Conservation (phyloP, 2,888 invertebrate genomes). For the Creontiades dilutus region DNA sequence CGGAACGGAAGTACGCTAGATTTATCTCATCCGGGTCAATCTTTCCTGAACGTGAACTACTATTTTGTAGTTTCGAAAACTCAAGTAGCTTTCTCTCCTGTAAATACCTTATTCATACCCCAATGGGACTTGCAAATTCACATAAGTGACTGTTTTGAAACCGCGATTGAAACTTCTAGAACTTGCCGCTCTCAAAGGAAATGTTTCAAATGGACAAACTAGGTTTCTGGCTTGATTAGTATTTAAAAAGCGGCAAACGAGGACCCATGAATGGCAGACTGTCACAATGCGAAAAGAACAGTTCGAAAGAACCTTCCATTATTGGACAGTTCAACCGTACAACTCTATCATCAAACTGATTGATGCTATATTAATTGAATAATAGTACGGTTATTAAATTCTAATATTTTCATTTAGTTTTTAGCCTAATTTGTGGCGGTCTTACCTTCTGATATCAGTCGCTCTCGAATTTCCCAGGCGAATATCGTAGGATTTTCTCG, state of each 20-base stretch:
- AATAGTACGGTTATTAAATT: no score
- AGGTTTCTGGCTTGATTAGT: background rate
- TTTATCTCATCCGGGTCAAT: no score
- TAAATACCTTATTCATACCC: slow-evolving; percentile 1
- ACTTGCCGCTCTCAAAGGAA: slow-evolving; percentile 1
- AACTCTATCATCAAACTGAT: no score
- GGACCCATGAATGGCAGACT: background rate
- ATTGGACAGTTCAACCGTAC: no score
- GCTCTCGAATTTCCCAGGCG: slow-evolving; percentile 98
- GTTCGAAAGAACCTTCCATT: no score
- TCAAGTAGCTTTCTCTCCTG: background rate
- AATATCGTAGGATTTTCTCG: slow-evolving; percentile 98
- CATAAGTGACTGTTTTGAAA: background rate
- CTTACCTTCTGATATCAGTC: slow-evolving; percentile 97
- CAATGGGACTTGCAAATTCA: background rate
- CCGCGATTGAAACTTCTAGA: background rate
- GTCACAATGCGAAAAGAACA: background rate
- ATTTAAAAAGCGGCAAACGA: background rate
- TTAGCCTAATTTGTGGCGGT: no score
- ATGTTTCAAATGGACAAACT: background rate
- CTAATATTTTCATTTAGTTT: no score
- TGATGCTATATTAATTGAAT: no score
- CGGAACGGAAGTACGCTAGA: no score
- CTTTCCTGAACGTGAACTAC: no score
- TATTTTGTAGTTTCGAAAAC: no score